Conservation (phyloP, 92 coral and sea anemone genomes). For the Nematostella vectensis region DNA sequence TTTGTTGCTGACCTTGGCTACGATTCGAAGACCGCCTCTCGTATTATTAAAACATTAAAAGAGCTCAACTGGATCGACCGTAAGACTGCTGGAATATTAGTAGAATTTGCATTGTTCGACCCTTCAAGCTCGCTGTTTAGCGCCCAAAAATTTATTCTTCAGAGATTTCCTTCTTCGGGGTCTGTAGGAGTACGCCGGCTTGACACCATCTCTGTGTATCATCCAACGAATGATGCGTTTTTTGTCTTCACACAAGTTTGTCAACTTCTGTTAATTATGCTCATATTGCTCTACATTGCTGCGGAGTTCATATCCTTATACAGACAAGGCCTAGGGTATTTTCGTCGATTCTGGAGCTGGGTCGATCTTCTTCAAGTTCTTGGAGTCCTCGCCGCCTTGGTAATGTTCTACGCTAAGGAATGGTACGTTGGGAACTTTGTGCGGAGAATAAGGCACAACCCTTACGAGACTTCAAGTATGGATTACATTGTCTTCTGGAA, state of each 20-base stretch:
- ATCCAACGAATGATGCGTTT: constrained; percentile 23
- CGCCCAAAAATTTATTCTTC: constrained; percentile 34
- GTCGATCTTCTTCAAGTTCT: constrained; percentile 34
- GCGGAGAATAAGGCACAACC: constrained; percentile 27
- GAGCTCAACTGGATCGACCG: constrained; percentile 38
- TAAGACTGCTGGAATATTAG: constrained; percentile 39
- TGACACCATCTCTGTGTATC: constrained; percentile 32
- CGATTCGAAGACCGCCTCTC: constrained; percentile 22
- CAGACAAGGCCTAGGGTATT: constrained; percentile 24
- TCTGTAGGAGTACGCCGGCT: constrained; percentile 7
- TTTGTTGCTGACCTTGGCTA: constrained; percentile 57
- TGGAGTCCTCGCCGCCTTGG: constrained; percentile 26
- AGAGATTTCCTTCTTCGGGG: constrained; percentile 31
- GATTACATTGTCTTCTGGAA: constrained; percentile 54
- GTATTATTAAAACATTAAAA: constrained; percentile 12
- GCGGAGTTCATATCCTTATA: constrained; percentile 23
- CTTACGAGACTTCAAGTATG: constrained; percentile 48
- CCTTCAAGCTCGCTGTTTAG: constrained; percentile 41
- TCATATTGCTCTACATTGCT: constrained; percentile 26
- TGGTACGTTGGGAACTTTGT: constrained; percentile 34
- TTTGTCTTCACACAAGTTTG: constrained; percentile 29
- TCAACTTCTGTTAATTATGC: constrained; percentile 37
- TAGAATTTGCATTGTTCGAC: constrained; percentile 50
- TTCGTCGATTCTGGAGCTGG: constrained; percentile 41
- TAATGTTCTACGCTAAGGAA: constrained; percentile 36